Conservation (phyloP, 1,140 invertebrate species). For the Heliothis subflexa region DNA sequence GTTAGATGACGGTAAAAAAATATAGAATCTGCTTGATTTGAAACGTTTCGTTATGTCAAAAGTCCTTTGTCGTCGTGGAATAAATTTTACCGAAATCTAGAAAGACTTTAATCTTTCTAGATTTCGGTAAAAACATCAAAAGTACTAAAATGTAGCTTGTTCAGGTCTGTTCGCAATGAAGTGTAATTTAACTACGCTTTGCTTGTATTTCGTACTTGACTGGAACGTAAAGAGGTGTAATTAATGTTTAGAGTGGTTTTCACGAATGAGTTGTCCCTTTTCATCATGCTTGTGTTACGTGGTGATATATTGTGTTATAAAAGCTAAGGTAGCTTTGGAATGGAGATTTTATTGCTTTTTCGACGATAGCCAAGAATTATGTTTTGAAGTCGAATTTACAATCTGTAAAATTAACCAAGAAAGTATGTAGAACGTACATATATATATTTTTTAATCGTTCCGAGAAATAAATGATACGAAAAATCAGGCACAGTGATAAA, state of each 20-base stretch:
- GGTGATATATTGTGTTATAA: not conserved
- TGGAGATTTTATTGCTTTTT: no score
- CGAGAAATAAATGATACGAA: not conserved
- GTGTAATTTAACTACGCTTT: not conserved
- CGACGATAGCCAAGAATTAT: no score
- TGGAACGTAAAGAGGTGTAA: slow-evolving; percentile 23
- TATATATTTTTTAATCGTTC: not conserved
- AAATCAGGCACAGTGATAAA: slow-evolving; percentile 8
- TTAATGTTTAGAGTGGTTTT: slow-evolving; percentile 26
- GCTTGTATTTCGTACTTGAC: not conserved
- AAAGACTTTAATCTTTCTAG: no score
- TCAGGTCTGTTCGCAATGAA: slow-evolving; percentile 7
- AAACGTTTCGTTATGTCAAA: not conserved
- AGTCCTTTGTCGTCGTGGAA: not conserved
- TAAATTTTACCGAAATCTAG: no score
- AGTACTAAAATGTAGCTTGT: slow-evolving; percentile 10
- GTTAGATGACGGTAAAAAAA: no score
- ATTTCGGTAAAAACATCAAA: slow-evolving; percentile 6
- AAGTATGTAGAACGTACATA: no score
- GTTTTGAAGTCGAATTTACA: no score
- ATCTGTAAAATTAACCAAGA: no score
- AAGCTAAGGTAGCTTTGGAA: not conserved
- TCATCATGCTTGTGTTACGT: not conserved
- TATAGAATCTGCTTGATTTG: not conserved
- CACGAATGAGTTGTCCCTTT: not conserved